Percentiles rank a stretch among this genome's conserved stretches.
These are phyloP conservation scores for Archaeoteleia sp. DNA, from an alignment of 2,888 invertebrate genomes.

Conservation along the genomic window DNA sequence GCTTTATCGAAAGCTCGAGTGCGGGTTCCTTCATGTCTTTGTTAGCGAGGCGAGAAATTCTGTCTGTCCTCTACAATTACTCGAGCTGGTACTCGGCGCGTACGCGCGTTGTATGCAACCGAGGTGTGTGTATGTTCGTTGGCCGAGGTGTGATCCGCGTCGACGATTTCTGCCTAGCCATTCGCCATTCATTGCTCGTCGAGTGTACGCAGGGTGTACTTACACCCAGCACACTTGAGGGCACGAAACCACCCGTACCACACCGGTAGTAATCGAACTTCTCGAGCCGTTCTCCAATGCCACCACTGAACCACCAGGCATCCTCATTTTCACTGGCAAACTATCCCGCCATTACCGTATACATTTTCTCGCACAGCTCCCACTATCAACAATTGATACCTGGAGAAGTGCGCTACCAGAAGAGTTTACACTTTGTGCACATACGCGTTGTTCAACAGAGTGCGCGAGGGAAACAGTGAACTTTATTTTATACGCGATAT, in stretches of 20 bases:
- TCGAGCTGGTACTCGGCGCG: conserved; percentile 28
- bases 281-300: background rate
- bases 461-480: too few species aligned
- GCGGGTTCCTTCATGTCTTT: conserved; percentile 72
- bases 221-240: conserved; percentile 13
- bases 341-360: background rate
- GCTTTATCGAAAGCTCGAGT: conserved; percentile 67
- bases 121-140: conserved; percentile 8
- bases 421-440: too few species aligned
- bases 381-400: too few species aligned
- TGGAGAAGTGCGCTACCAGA: too few species aligned
- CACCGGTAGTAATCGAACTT: background rate
- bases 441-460: too few species aligned
- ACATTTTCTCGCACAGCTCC: too few species aligned
- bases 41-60: conserved; percentile 74
- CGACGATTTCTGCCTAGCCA: conserved; percentile 21
- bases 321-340: conserved; percentile 1
- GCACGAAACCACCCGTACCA: conserved; percentile 12
- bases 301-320: background rate
- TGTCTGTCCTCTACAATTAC: conserved; percentile 72
- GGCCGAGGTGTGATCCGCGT: conserved; percentile 32
- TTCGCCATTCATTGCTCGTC: conserved; percentile 28
- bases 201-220: conserved; percentile 24
- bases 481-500: too few species aligned
- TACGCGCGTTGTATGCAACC: conserved; percentile 11